These are phyloP conservation scores for Centruroides sculpturatus DNA, from an alignment of 1,140 invertebrate genomes.

Conservation along the genomic window DNA sequence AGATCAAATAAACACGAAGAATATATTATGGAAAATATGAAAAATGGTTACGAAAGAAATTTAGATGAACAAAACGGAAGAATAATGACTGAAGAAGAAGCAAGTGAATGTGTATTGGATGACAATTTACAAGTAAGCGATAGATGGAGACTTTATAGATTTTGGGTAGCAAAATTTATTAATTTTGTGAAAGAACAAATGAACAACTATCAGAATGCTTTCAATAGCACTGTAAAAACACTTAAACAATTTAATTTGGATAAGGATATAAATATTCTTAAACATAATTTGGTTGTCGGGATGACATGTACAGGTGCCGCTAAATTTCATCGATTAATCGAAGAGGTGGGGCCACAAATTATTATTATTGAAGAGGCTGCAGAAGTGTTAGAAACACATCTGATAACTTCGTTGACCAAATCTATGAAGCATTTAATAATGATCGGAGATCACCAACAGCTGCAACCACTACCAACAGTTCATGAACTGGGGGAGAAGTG, in stretches of 20 bases:
- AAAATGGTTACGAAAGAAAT: too few species aligned
- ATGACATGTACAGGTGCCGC: conserved; percentile 66
- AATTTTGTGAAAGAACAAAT: too few species aligned
- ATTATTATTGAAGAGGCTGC: conserved; percentile 69
- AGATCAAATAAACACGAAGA: too few species aligned
- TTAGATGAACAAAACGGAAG: too few species aligned
- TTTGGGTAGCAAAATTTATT: too few species aligned
- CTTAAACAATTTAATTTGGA: not conserved
- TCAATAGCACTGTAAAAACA: too few species aligned
- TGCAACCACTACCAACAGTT: conserved; percentile 31
- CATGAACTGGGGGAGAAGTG: conserved; percentile 27
- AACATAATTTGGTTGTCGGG: conserved; percentile 36
- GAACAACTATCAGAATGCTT: too few species aligned
- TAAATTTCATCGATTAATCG: conserved; percentile 42
- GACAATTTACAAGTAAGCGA: too few species aligned
- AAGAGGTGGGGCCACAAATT: conserved; percentile 43
- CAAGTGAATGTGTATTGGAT: too few species aligned
- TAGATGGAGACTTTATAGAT: too few species aligned
- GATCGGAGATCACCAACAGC: conserved; percentile 47
- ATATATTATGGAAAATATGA: too few species aligned
- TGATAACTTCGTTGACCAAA: conserved; percentile 50
- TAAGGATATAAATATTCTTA: not conserved
- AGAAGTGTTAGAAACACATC: conserved; percentile 63
- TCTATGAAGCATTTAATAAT: conserved; percentile 64
- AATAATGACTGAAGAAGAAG: too few species aligned